phyloP scores from a whole-genome alignment of 2,797 vertebrate species.

The Pangasius mekongensis region DNA sequence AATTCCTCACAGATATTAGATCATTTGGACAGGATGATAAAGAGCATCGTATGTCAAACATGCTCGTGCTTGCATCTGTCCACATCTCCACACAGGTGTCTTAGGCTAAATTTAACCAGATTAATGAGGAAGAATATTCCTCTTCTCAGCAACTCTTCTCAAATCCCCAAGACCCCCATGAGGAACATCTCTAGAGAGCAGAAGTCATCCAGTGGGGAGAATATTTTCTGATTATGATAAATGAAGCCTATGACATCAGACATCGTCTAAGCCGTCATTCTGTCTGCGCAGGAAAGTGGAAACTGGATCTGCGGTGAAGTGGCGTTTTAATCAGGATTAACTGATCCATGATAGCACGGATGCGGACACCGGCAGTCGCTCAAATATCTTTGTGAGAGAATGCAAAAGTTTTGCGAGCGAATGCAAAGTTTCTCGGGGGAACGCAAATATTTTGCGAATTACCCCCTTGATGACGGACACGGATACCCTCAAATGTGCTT shows the following conservation, averaged over 20 bases:
- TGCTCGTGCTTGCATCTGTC: not conserved
- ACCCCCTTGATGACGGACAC: too few species aligned
- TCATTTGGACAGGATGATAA: conserved; percentile 1
- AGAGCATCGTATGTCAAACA: not conserved
- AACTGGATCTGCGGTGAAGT: conserved; percentile 49
- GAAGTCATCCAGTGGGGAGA: not conserved
- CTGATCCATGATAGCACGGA: conserved; percentile 50
- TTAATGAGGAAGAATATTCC: not conserved
- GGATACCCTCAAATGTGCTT: too few species aligned
- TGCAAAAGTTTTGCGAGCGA: too few species aligned
- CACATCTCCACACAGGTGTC: not conserved
- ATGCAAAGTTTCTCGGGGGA: too few species aligned
- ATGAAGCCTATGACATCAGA: not conserved
- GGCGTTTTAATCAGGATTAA: conserved; percentile 63
- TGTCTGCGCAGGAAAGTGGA: not conserved
- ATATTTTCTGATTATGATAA: not conserved
- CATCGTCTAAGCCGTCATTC: not conserved
- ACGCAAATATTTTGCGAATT: too few species aligned
- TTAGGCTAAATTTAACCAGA: not conserved
- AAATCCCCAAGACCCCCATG: not conserved
- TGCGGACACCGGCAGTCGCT: not conserved
- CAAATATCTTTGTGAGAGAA: too few species aligned
- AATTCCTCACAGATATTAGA: not conserved
- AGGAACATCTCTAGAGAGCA: not conserved
- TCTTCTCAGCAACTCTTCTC: not conserved